Evolutionary conservation across 2,113 vertebrate species (phyloP).

Genomic region (Erpornis zantholeuca): DNA sequence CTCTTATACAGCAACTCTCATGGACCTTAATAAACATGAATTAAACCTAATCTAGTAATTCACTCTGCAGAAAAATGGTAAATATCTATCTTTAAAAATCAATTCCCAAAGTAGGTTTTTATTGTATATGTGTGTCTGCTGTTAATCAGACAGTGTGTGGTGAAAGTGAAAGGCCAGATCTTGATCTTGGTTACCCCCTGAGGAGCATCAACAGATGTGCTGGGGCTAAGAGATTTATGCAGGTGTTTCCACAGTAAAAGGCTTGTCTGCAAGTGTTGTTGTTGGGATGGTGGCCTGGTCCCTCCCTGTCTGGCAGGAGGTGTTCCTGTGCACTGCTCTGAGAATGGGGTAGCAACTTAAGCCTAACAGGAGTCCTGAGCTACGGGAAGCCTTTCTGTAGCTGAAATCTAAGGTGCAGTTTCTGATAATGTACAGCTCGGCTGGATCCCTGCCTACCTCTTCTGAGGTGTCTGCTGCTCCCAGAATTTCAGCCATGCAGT

Average conservation of each 20-base stretch:
- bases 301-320: background rate
- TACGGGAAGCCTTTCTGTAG: background rate
- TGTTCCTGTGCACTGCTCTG: fast-evolving
- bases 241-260: background rate
- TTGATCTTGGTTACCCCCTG: background rate
- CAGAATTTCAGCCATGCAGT: background rate
- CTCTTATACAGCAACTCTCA: background rate
- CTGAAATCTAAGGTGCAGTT: background rate
- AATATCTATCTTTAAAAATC: background rate
- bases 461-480: background rate
- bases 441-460: background rate
- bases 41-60: background rate
- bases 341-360: background rate
- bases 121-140: background rate
- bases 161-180: background rate
- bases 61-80: background rate
- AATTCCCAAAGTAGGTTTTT: background rate
- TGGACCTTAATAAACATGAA: background rate
- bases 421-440: background rate
- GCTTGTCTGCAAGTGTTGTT: background rate
- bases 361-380: background rate
- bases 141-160: background rate
- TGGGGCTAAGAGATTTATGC: background rate
- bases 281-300: background rate
- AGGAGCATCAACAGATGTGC: background rate